Conservation (phyloP, 2,888 invertebrate genomes). For the Conops quadrifasciatus region DNA sequence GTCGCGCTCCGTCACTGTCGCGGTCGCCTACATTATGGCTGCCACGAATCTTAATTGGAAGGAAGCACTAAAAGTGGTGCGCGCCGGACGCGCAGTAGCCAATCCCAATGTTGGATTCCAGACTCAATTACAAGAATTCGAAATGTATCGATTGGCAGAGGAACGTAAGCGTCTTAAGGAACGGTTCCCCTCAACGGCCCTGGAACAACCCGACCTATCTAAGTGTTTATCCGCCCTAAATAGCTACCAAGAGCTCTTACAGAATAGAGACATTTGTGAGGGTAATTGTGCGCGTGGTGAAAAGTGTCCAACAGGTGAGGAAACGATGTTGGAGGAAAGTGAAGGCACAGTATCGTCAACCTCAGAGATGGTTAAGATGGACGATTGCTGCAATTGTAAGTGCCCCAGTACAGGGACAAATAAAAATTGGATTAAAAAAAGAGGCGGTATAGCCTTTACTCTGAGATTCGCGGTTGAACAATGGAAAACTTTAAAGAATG, state of each 20-base stretch:
- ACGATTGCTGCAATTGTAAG: background rate
- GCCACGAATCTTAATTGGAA: slow-evolving; percentile 90
- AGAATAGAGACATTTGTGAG: slow-evolving; percentile 84
- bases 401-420: background rate
- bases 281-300: slow-evolving; percentile 85
- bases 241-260: slow-evolving; percentile 83
- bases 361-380: background rate
- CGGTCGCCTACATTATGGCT: slow-evolving; percentile 96
- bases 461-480: slow-evolving; percentile 48
- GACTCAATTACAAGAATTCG: slow-evolving; percentile 91
- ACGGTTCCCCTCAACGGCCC: slow-evolving; percentile 81
- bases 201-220: slow-evolving; percentile 76
- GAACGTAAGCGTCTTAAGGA: slow-evolving; percentile 85
- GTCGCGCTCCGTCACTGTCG: slow-evolving; percentile 95
- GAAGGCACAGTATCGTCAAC: slow-evolving; percentile 8
- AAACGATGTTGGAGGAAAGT: background rate
- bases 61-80: slow-evolving; percentile 90
- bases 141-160: slow-evolving; percentile 80
- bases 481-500: slow-evolving; percentile 46
- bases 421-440: background rate
- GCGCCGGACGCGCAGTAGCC: slow-evolving; percentile 90
- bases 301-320: slow-evolving; percentile 82
- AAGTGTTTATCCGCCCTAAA: slow-evolving; percentile 82
- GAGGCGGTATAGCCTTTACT: slow-evolving; percentile 39
- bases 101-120: slow-evolving; percentile 97